Evolutionary conservation across 2,888 invertebrate species (phyloP).

Genomic region (Nemoura dubitans): DNA sequence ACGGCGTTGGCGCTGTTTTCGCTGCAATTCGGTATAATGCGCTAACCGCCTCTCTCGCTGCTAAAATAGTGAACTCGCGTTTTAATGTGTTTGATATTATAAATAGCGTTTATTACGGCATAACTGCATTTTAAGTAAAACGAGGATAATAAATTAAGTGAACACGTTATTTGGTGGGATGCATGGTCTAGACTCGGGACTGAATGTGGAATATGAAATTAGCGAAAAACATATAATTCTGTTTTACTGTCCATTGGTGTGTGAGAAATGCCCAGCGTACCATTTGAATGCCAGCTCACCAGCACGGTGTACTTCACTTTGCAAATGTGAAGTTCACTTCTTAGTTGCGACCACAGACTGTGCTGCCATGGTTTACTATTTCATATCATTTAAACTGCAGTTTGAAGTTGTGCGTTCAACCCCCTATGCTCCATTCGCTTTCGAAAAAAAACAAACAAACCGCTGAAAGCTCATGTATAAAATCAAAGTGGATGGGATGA

Average conservation of each 20-base stretch:
- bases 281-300: not conserved
- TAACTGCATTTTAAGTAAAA: slow-evolving; percentile 12
- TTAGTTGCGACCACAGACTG: not conserved
- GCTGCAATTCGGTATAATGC: not conserved
- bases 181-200: not conserved
- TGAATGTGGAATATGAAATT: slow-evolving; percentile 4
- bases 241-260: not conserved
- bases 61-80: not conserved
- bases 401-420: not conserved
- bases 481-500: slow-evolving; percentile 12
- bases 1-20: not conserved
- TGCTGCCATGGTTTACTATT: not conserved
- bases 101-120: not conserved
- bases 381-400: not conserved
- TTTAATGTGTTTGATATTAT: not conserved
- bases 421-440: not conserved
- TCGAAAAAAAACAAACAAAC: not conserved
- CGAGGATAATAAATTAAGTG: not conserved
- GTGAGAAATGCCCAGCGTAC: not conserved
- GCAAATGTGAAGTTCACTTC: not conserved
- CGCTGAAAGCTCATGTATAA: slow-evolving; percentile 1
- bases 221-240: not conserved
- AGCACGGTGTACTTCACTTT: not conserved
- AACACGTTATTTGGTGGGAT: not conserved
- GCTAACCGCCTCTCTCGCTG: not conserved